Evolutionary conservation across 1,140 invertebrate genomes (phyloP), one percentile per base, ranked within the genome.

Genomic region (Chelonus insularis): DNA sequence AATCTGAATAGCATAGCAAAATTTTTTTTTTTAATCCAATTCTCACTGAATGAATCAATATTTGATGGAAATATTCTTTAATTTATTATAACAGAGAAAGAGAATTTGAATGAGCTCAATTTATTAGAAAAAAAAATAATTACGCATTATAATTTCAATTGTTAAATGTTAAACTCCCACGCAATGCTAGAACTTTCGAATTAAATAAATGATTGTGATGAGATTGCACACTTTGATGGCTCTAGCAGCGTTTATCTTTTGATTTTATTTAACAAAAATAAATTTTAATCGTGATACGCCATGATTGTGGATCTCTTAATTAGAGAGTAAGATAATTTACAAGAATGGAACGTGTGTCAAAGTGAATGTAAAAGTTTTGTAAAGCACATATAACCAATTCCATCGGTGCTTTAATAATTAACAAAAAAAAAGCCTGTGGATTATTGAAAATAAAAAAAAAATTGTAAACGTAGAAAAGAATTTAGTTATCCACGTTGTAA

Each of bases 61-160:
- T n/a, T n/a, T n/a, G n/a, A n/a, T n/a, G n/a, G n/a, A n/a, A n/a
- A n/a, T n/a, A n/a, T n/a, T n/a, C 60, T 64, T 60, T 55, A 48
- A 62, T 61, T 60, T 69, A 68, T 71, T 72, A 67, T 71, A 70
- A 69, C 39, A 71, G 69, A 50, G 64, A 72, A 67, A 66, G 47
- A n/a, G 66, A 60, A 68, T 47, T n/a, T 21, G 43, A 64, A 54
- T 65, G 57, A 57, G 58, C 54, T 45, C 45, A 64, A 68, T 37
- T 50, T 48, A 64, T 29, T 43, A 62, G 39, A 57, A 56, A 57
- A 66, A 62, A 60, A 43, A 59, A 52, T 55, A 36, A 55, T 51
- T 62, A 51, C 45, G 63, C 37, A 45, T 54, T 56, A 21, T 58
- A 23, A 62, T 60, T 12, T 37, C 48, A 62, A 50, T 52, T 64